Percentiles rank a stretch among this genome's conserved stretches.
Evolutionary conservation across 2,113 vertebrate species (phyloP).

Genomic region (Corynorhinus townsendii): DNA sequence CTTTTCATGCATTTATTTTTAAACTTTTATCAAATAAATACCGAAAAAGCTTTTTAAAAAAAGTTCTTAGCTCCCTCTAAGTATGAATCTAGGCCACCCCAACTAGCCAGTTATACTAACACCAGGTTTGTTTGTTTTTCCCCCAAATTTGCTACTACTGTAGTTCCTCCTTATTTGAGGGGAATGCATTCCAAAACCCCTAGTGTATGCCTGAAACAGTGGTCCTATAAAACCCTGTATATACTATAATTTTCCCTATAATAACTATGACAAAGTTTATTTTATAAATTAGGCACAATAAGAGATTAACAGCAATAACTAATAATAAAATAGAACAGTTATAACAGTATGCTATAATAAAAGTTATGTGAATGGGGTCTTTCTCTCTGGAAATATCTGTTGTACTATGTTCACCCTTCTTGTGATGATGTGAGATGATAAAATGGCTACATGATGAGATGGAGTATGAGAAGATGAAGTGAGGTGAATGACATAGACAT

Average conservation of each 20-base stretch:
- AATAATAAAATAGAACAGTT: not conserved
- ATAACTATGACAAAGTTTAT: not conserved
- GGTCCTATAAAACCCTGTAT: not conserved
- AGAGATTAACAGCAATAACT: not conserved
- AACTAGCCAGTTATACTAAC: not conserved
- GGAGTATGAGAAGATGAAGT: not conserved
- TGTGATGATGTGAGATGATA: not conserved
- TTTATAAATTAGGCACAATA: not conserved
- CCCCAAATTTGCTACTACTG: not conserved
- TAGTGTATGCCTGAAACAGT: not conserved
- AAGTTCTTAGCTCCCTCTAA: not conserved
- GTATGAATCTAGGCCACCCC: too few relatives aligned
- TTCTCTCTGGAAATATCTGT: not conserved
- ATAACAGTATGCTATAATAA: not conserved
- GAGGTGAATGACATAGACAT: not conserved
- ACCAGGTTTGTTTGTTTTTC: not conserved
- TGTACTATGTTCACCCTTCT: not conserved
- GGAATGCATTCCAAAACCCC: not conserved
- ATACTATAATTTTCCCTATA: not conserved
- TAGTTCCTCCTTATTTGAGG: not conserved
- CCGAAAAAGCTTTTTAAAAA: not conserved
- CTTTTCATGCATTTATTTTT: slow-evolving; percentile 33
- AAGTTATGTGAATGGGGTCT: not conserved
- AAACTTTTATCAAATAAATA: not conserved
- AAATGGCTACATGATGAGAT: not conserved